Evolutionary conservation across 2,888 invertebrate species (phyloP), one percentile per base, ranked within the genome.

Genomic region (Silvanus unidentatus): DNA sequence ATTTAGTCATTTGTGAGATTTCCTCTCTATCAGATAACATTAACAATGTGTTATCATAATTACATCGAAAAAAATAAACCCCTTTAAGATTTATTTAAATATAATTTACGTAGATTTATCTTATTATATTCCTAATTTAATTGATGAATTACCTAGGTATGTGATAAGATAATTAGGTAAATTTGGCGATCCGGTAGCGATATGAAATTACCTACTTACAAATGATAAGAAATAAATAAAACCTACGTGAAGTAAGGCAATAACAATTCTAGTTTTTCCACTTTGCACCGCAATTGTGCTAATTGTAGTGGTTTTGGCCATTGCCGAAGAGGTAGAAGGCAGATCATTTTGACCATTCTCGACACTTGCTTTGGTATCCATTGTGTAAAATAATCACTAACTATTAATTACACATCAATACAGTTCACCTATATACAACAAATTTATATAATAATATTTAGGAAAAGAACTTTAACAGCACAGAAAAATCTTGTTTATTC

Each of bases 201-300:
- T 22, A 22, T 22, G 8, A 22, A 22, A 22, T 22, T 5, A 22
- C 4, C n/a, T n/a, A n/a, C n/a, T n/a, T n/a, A n/a, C n/a, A n/a
- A 28, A 28, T 28, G 28, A 28, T 28, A 28, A 9, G 28, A 12
- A 35, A 35, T 9, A 11, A 12, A 12, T 35, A 16, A 37, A 35
- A 70, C 83, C 74, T 83, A 92, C 92, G 81, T 89, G 86, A 57
- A 93, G 77, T 53, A 93, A 77, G 51, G 92, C 92, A 63, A 94
- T 86, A 64, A 93, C 88, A 65, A 93, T 82, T 69, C 88, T 82
- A 37, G 91, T 86, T 59, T 82, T 80, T 53, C 90, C 91, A 66
- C 90, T 88, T 69, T 89, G 88, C 50, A 94, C 86, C 39, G 91
- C 92, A 57, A 93, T 90, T 45, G 93, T 92, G 71, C 90, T 90